Conservation (phyloP, 2,888 invertebrate genomes). For the Cartodere bifasciata region DNA sequence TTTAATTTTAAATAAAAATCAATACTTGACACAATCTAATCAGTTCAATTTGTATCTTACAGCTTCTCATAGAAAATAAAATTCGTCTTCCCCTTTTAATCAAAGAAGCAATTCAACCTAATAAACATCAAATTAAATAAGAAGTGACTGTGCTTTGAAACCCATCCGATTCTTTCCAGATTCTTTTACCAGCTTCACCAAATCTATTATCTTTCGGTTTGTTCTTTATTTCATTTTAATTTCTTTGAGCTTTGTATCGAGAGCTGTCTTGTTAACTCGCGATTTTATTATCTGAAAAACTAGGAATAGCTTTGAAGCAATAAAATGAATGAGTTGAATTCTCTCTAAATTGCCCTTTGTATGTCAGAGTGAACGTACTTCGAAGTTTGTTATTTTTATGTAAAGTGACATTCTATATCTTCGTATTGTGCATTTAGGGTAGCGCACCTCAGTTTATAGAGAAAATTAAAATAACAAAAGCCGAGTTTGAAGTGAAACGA, state of each 20-base stretch:
- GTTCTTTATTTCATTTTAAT: too few species aligned
- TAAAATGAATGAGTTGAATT: too few species aligned
- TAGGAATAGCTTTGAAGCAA: too few species aligned
- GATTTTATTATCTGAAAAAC: too few species aligned
- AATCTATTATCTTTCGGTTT: too few species aligned
- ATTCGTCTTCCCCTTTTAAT: slow-evolving; percentile 25
- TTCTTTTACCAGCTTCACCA: not conserved
- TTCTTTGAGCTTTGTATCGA: too few species aligned
- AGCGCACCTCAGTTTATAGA: slow-evolving; percentile 7
- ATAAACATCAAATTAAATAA: slow-evolving; percentile 27
- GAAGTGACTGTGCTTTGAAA: slow-evolving; percentile 24
- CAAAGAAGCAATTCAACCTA: slow-evolving; percentile 27
- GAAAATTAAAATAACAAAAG: slow-evolving; percentile 19
- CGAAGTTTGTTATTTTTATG: too few species aligned
- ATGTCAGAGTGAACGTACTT: too few species aligned
- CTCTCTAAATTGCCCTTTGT: too few species aligned
- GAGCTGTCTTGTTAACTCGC: too few species aligned
- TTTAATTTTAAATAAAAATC: slow-evolving; percentile 3
- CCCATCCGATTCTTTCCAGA: slow-evolving; percentile 22
- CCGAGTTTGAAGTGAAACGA: slow-evolving; percentile 23
- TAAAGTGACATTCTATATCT: too few species aligned
- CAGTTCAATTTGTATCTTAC: slow-evolving; percentile 10
- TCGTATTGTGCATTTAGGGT: too few species aligned
- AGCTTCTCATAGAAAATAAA: slow-evolving; percentile 19
- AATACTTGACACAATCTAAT: slow-evolving; percentile 9